Conservation (phyloP, 2,888 invertebrate species). For the Tromatobia lineatoria region DNA sequence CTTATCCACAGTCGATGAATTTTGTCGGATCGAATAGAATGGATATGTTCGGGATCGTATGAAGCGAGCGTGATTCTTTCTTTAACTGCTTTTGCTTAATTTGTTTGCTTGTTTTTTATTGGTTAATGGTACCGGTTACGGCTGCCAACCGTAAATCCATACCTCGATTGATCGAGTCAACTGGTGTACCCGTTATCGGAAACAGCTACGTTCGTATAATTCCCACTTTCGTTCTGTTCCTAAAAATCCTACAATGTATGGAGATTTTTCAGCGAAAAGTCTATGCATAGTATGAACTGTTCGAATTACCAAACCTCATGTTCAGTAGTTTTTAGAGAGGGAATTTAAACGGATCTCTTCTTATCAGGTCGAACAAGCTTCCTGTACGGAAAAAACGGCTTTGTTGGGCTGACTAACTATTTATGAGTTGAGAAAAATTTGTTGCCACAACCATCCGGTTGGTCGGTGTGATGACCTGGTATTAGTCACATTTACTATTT, state of each 20-base stretch:
- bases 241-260: neutral
- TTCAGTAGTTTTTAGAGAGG: too few relatives aligned
- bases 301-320: too few relatives aligned
- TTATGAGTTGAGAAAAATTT: too few relatives aligned
- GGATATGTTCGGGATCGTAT: neutral
- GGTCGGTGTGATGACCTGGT: too few relatives aligned
- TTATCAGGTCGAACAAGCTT: too few relatives aligned
- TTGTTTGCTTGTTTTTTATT: neutral
- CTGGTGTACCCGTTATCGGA: neutral
- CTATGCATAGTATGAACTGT: neutral
- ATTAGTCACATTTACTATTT: too few relatives aligned
- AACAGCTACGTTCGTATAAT: neutral
- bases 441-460: too few relatives aligned
- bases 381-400: too few relatives aligned
- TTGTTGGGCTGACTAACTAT: too few relatives aligned
- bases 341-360: too few relatives aligned
- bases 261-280: neutral
- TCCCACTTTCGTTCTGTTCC: neutral
- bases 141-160: slow-evolving; percentile 11
- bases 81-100: neutral
- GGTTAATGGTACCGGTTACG: neutral
- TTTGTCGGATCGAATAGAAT: neutral
- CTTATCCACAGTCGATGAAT: neutral
- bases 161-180: slow-evolving; percentile 16
- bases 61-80: neutral